A percentile compares a stretch with the other conserved stretches of the same genome.
These are phyloP conservation scores for Linnaemya tessellans DNA, from an alignment of 2,888 invertebrate species.

Conservation along the genomic window DNA sequence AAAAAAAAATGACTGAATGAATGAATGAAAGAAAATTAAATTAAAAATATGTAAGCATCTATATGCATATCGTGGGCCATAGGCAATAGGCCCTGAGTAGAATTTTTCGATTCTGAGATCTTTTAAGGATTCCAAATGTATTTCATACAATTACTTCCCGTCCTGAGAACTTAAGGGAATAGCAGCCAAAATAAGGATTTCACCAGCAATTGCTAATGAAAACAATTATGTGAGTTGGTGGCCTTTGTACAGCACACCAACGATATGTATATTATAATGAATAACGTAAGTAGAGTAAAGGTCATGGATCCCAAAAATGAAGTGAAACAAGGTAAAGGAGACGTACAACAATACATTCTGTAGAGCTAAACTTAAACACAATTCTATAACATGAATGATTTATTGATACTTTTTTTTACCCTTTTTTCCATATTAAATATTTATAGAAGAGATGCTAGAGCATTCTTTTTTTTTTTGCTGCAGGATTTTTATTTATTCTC, in stretches of 20 bases:
- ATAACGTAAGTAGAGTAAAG: conserved; percentile 49
- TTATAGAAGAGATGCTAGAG: conserved; percentile 12
- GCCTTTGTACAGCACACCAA: too few species aligned
- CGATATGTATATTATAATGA: neutral
- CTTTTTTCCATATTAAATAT: conserved; percentile 49
- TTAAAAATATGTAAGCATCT: neutral
- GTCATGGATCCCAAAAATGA: conserved; percentile 53
- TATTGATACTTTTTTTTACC: conserved; percentile 47
- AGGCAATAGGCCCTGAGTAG: too few species aligned
- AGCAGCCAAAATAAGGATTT: too few species aligned
- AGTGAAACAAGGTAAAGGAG: neutral
- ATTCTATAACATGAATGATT: conserved; percentile 60
- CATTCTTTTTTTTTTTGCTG: neutral
- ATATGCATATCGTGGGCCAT: too few species aligned
- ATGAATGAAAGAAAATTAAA: neutral
- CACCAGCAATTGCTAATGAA: too few species aligned
- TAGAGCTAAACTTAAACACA: conserved; percentile 21
- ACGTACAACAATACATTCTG: neutral
- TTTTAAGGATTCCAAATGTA: too few species aligned
- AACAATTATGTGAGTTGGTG: too few species aligned
- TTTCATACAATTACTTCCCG: too few species aligned
- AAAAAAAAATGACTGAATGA: too few species aligned
- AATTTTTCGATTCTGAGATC: too few species aligned
- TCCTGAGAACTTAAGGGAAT: too few species aligned
- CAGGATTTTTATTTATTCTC: conserved; percentile 1